A percentile compares a stretch with the other conserved stretches of the same genome.
phyloP scores from a whole-genome alignment of 2,888 invertebrate species.

The Cryptocheilus praepositus region DNA sequence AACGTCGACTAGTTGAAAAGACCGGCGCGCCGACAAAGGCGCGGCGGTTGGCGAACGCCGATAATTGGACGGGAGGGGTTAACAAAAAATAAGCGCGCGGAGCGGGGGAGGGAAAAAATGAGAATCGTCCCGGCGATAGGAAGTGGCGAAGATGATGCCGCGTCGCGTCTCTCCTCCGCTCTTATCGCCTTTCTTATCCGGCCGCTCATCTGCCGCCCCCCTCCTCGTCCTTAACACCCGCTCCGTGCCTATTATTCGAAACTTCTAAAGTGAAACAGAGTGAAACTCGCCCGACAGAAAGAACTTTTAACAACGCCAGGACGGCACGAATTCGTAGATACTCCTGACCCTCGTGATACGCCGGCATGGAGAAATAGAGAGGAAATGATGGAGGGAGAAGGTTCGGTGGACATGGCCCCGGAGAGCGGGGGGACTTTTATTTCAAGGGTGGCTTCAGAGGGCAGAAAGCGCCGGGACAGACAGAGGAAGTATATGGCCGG shows the following conservation, averaged over 20 bases:
- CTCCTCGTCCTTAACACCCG: constrained; percentile 10
- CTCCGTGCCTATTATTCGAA: constrained; percentile 51
- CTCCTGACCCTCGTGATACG: constrained; percentile 28
- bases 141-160: constrained; percentile 46
- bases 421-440: constrained; percentile 49
- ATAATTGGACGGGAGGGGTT: constrained; percentile 10
- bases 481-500: constrained; percentile 60
- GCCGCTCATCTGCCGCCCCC: not conserved
- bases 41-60: not conserved
- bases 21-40: not conserved
- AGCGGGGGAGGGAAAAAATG: constrained; percentile 27
- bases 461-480: constrained; percentile 52
- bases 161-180: constrained; percentile 7
- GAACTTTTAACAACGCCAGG: constrained; percentile 61
- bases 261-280: constrained; percentile 51
- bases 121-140: constrained; percentile 51
- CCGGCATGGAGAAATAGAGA: constrained; percentile 25
- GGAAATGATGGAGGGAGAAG: constrained; percentile 7
- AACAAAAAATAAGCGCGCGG: not conserved
- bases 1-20: constrained; percentile 2
- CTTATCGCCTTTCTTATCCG: not conserved
- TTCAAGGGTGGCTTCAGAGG: constrained; percentile 53
- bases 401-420: too few relatives aligned
- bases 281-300: constrained; percentile 39
- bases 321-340: constrained; percentile 58